Evolutionary conservation across 2,113 vertebrate species (phyloP).

Genomic region (Asarcornis scutulata): DNA sequence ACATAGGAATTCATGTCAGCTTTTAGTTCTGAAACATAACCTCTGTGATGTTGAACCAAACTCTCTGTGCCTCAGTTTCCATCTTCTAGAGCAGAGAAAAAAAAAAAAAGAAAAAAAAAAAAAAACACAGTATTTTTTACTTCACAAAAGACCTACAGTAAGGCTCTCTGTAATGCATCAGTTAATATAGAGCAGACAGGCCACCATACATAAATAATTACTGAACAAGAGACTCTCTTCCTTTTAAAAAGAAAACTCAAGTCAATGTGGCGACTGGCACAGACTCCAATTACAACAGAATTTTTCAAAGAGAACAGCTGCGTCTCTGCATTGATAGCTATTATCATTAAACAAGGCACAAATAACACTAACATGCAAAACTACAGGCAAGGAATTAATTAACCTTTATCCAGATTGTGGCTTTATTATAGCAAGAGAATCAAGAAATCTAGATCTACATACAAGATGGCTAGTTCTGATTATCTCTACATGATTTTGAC

Average conservation of each 20-base stretch:
- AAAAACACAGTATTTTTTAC: background rate
- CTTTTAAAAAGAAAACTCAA: background rate
- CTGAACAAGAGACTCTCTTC: background rate
- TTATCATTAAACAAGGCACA: constrained; percentile 9
- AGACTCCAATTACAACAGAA: background rate
- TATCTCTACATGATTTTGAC: background rate
- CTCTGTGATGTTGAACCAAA: background rate
- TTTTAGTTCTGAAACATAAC: background rate
- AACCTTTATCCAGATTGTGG: background rate
- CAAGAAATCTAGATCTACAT: background rate
- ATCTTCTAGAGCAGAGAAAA: background rate
- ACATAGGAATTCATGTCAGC: background rate
- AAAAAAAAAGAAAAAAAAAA: too few relatives aligned
- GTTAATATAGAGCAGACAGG: background rate
- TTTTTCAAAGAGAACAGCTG: background rate
- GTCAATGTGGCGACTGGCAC: background rate
- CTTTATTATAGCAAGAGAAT: background rate
- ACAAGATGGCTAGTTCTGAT: background rate
- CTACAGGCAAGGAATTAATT: background rate
- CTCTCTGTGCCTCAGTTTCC: background rate
- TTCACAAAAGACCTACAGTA: background rate
- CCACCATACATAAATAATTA: background rate
- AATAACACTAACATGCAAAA: background rate
- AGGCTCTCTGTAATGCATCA: background rate
- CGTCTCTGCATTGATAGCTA: background rate